These are phyloP conservation scores for Pitta sordida DNA, from an alignment of 2,113 vertebrate species.

Conservation along the genomic window DNA sequence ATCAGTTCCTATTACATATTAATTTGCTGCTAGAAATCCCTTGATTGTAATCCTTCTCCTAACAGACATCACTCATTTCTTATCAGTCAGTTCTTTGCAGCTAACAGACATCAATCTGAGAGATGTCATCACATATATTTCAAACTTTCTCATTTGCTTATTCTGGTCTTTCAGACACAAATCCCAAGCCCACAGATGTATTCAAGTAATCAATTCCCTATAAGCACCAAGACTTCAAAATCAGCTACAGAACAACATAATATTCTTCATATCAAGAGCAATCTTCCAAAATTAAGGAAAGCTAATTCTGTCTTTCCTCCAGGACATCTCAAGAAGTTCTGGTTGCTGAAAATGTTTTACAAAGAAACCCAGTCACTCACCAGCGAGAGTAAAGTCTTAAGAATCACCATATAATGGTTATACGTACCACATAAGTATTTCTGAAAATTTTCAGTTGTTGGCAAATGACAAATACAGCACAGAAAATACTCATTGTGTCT, in stretches of 20 bases:
- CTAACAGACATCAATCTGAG: not conserved
- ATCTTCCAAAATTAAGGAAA: not conserved
- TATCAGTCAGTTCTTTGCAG: not conserved
- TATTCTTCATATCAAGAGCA: not conserved
- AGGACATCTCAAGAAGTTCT: not conserved
- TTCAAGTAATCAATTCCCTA: not conserved
- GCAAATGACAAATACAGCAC: not conserved
- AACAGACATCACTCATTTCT: not conserved
- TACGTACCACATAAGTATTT: not conserved
- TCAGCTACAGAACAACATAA: not conserved
- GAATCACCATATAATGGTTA: not conserved
- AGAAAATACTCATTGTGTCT: not conserved
- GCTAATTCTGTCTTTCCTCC: not conserved
- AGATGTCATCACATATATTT: not conserved
- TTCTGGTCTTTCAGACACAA: not conserved
- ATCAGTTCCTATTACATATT: not conserved
- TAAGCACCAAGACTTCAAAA: not conserved
- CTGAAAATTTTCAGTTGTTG: not conserved
- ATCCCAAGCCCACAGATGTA: not conserved
- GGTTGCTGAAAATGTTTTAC: not conserved
- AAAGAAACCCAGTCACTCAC: not conserved
- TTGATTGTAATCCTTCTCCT: not conserved
- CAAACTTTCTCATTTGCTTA: not conserved
- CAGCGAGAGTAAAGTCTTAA: not conserved
- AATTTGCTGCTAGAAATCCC: not conserved